Percentiles rank a stretch among this genome's conserved stretches.
Evolutionary conservation across 2,888 invertebrate species (phyloP).

Genomic region (Ellobium chinense): DNA sequence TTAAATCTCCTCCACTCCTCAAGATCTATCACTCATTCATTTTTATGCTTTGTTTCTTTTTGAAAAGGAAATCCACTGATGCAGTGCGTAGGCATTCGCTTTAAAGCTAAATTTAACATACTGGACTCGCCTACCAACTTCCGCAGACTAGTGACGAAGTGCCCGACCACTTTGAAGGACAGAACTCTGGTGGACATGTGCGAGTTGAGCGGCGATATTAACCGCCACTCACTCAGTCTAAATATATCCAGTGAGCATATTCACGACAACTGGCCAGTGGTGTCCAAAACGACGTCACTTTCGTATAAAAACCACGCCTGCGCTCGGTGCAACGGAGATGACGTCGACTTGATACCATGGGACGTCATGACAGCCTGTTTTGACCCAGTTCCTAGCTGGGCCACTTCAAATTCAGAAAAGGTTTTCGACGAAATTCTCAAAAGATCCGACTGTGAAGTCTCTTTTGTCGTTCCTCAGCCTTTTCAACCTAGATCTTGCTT

Average conservation of each 20-base stretch:
- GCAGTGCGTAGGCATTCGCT: neutral
- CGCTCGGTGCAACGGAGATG: neutral
- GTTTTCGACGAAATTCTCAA: too few relatives aligned
- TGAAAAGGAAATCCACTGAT: too few relatives aligned
- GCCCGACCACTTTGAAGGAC: neutral
- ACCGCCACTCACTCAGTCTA: neutral
- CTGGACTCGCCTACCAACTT: neutral
- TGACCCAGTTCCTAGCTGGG: too few relatives aligned
- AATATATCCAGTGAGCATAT: neutral
- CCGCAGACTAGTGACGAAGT: neutral
- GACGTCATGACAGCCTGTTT: neutral
- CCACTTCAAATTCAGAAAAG: too few relatives aligned
- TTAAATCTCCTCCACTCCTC: too few relatives aligned
- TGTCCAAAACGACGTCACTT: neutral
- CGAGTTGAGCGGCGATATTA: neutral
- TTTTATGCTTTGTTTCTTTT: too few relatives aligned
- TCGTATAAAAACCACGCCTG: neutral
- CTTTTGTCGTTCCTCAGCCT: too few relatives aligned
- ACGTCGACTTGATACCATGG: neutral
- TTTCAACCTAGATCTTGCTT: too few relatives aligned
- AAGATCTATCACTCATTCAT: too few relatives aligned
- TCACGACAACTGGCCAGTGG: neutral
- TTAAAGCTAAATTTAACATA: neutral
- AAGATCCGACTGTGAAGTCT: too few relatives aligned
- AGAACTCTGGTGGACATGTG: neutral